A percentile compares a stretch with the other conserved stretches of the same genome.
Conservation (phyloP, 2,113 vertebrate genomes). For the Podarcis raffonei region DNA sequence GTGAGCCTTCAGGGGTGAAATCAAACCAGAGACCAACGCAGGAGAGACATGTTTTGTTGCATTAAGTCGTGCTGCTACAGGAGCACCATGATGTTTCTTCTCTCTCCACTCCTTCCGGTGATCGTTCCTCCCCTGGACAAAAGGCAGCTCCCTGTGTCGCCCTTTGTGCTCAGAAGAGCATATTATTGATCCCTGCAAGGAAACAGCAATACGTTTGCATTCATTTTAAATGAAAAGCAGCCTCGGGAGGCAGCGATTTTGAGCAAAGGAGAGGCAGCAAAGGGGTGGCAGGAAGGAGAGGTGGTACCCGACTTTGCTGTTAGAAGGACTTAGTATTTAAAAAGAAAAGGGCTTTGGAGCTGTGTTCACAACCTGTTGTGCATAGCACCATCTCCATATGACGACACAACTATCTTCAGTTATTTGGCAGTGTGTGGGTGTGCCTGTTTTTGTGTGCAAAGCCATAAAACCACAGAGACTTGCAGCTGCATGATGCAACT, state of each 20-base stretch:
- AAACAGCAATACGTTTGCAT: not conserved
- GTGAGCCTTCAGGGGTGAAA: too few species aligned
- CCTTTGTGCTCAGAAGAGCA: not conserved
- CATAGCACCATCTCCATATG: too few species aligned
- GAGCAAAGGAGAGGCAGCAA: not conserved
- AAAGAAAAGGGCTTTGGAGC: too few species aligned
- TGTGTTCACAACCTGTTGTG: too few species aligned
- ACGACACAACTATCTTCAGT: too few species aligned
- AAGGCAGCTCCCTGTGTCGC: not conserved
- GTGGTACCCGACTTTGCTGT: not conserved
- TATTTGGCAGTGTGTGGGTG: not conserved
- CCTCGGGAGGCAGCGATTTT: not conserved
- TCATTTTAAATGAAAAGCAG: not conserved
- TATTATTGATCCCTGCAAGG: not conserved
- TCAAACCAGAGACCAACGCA: too few species aligned
- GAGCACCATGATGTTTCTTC: too few species aligned
- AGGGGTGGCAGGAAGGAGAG: not conserved
- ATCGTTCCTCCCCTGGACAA: too few species aligned
- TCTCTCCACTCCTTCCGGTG: too few species aligned
- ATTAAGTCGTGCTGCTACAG: too few species aligned
- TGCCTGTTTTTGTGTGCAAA: not conserved
- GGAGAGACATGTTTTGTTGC: too few species aligned
- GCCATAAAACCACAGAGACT: not conserved
- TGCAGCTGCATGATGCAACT: not conserved
- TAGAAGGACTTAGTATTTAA: too few species aligned